Percentiles rank a stretch among this genome's conserved stretches.
These are phyloP conservation scores for Clytia hemisphaerica DNA, from an alignment of 30 jellyfish, hydroid and myxozoan species.

Conservation along the genomic window DNA sequence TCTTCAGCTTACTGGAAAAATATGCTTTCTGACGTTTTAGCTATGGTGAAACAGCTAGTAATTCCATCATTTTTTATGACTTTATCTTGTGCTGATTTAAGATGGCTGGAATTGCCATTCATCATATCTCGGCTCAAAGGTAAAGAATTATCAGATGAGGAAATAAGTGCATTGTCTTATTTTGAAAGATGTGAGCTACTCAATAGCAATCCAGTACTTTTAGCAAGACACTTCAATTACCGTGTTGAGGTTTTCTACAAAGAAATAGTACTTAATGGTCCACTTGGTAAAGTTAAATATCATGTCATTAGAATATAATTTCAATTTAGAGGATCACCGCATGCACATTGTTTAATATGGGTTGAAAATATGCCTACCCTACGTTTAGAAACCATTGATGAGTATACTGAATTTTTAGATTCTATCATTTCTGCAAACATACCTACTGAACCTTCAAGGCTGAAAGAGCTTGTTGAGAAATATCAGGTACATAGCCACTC, in stretches of 20 bases:
- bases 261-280: slow-evolving; percentile 16
- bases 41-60: slow-evolving; percentile 45
- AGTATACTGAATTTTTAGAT: neutral
- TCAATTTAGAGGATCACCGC: slow-evolving; percentile 20
- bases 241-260: slow-evolving; percentile 30
- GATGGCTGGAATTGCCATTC: slow-evolving; percentile 20
- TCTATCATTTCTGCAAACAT: neutral
- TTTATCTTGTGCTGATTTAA: slow-evolving; percentile 33
- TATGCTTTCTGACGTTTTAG: slow-evolving; percentile 25
- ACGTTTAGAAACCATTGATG: neutral
- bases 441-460: slow-evolving; percentile 13
- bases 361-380: neutral
- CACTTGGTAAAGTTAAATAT: neutral
- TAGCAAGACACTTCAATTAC: slow-evolving; percentile 41
- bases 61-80: slow-evolving; percentile 29
- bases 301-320: slow-evolving; percentile 4
- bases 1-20: slow-evolving; percentile 43
- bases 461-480: neutral
- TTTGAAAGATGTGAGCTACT: slow-evolving; percentile 16
- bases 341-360: neutral
- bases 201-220: slow-evolving; percentile 25
- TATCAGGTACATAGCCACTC: slow-evolving; percentile 25
- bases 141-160: slow-evolving; percentile 7
- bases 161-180: neutral
- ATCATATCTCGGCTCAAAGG: slow-evolving; percentile 4